Evolutionary conservation across 2,888 invertebrate genomes (phyloP).

Genomic region (Cheilosia impressa): DNA sequence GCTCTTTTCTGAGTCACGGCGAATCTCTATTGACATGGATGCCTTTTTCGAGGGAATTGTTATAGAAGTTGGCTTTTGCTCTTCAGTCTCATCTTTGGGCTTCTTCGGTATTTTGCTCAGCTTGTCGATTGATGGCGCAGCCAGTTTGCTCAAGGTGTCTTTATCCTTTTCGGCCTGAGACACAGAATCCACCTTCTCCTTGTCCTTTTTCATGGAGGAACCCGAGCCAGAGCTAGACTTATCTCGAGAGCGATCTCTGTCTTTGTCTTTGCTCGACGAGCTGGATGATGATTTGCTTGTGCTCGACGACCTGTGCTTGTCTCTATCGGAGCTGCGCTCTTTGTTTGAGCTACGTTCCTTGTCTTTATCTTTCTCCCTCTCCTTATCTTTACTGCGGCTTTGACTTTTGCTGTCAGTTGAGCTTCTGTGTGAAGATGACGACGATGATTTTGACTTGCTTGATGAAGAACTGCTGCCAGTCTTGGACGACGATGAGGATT

Average conservation of each 20-base stretch:
- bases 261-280: constrained; percentile 81
- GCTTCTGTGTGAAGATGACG: constrained; percentile 80
- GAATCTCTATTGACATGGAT: constrained; percentile 92
- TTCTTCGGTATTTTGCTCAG: constrained; percentile 92
- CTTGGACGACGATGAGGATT: constrained; percentile 81
- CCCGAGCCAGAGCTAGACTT: constrained; percentile 64
- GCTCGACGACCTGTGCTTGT: constrained; percentile 80
- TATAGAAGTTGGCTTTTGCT: constrained; percentile 80
- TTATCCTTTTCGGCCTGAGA: constrained; percentile 88
- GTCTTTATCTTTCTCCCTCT: constrained; percentile 77
- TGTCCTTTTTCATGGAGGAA: constrained; percentile 76
- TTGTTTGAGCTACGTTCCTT: constrained; percentile 80
- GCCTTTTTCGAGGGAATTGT: constrained; percentile 85
- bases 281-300: constrained; percentile 76
- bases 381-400: constrained; percentile 8
- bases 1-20: constrained; percentile 89
- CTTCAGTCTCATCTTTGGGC: constrained; percentile 82
- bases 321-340: constrained; percentile 80
- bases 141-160: constrained; percentile 87
- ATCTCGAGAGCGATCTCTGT: constrained; percentile 84
- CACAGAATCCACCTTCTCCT: constrained; percentile 75
- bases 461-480: constrained; percentile 78
- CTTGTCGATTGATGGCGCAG: constrained; percentile 88
- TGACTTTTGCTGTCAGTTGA: constrained; percentile 76
- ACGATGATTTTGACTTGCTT: constrained; percentile 76